Evolutionary conservation across 1,140 invertebrate species (phyloP).

Genomic region (Augochlora pura): DNA sequence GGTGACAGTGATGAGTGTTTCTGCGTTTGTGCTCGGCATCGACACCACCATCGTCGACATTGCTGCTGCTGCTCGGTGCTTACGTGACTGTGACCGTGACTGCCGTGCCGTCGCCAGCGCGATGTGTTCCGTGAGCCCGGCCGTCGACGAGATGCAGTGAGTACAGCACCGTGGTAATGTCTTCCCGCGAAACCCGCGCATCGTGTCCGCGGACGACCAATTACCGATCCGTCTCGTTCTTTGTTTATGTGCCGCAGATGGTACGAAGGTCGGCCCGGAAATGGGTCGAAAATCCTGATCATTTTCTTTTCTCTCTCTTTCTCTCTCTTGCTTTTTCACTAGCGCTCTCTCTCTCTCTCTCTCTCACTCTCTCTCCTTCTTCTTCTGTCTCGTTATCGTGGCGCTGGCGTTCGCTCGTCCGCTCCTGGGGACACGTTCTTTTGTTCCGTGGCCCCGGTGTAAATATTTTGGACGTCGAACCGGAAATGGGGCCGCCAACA

Average conservation of each 20-base stretch:
- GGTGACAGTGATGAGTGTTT: slow-evolving; percentile 64
- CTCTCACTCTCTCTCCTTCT: neutral
- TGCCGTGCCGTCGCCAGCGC: slow-evolving; percentile 38
- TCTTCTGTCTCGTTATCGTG: neutral
- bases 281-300: slow-evolving; percentile 34
- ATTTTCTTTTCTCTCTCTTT: neutral
- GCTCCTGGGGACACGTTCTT: neutral
- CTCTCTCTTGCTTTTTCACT: neutral
- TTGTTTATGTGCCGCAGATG: slow-evolving; percentile 46
- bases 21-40: slow-evolving; percentile 24
- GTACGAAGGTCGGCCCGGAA: slow-evolving; percentile 50
- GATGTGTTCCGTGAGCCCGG: slow-evolving; percentile 34
- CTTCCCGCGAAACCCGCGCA: neutral
- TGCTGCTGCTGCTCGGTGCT: slow-evolving; percentile 14
- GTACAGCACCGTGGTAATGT: slow-evolving; percentile 3
- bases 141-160: slow-evolving; percentile 55
- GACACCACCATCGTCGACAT: too few relatives aligned
- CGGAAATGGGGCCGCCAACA: neutral
- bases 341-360: too few relatives aligned
- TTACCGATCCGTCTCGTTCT: neutral
- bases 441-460: neutral
- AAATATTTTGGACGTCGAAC: neutral
- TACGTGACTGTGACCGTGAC: slow-evolving; percentile 63
- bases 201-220: neutral
- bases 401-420: neutral